These are phyloP conservation scores for Lasioglossum marginatum DNA, from an alignment of 2,888 invertebrate genomes.

Conservation along the genomic window DNA sequence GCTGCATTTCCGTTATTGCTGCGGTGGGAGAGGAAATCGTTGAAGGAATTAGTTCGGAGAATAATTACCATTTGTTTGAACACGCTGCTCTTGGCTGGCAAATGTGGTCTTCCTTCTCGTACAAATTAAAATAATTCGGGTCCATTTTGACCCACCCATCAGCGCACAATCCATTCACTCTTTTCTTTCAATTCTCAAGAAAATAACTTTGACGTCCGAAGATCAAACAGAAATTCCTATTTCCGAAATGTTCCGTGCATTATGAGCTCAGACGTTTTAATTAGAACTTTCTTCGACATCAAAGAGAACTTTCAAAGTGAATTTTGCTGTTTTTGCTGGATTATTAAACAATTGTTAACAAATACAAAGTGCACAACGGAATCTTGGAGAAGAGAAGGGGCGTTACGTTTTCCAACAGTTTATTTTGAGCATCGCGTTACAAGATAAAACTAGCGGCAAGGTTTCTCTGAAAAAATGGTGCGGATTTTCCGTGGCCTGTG, in stretches of 20 bases:
- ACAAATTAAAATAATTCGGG: too few relatives aligned
- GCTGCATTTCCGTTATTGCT: background rate
- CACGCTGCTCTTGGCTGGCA: background rate
- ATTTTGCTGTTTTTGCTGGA: background rate
- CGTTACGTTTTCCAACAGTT: conserved; percentile 61
- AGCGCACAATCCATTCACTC: too few relatives aligned
- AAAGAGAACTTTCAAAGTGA: background rate
- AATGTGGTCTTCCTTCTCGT: background rate
- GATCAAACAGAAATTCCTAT: background rate
- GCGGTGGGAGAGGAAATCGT: background rate
- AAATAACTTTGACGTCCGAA: background rate
- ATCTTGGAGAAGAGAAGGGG: background rate
- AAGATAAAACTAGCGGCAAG: conserved; percentile 80
- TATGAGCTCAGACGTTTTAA: background rate
- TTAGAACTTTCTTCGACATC: background rate
- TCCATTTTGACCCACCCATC: background rate
- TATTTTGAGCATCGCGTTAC: conserved; percentile 80
- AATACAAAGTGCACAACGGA: background rate
- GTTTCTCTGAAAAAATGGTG: conserved; percentile 65
- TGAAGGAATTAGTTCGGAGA: background rate
- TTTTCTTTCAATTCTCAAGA: background rate
- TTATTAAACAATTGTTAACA: background rate
- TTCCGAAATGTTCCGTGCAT: background rate
- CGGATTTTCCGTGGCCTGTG: conserved; percentile 71
- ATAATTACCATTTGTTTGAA: background rate